phyloP scores from a whole-genome alignment of 1,140 invertebrate genomes.

The Chionoecetes opilio region DNA sequence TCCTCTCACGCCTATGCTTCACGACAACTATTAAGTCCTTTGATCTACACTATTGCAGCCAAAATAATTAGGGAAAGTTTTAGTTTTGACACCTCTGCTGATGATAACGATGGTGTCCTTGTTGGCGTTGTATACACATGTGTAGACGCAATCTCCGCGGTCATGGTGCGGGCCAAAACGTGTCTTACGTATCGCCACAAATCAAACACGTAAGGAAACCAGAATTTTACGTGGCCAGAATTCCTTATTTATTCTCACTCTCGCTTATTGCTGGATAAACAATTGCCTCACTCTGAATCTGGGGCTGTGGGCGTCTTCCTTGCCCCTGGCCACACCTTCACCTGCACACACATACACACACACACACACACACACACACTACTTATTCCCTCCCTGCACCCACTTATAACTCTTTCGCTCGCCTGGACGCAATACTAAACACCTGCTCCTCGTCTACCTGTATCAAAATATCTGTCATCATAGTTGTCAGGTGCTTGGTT shows the following conservation, averaged over 20 bases:
- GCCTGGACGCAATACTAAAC: too few species aligned
- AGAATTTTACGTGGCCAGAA: background rate
- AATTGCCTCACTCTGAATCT: background rate
- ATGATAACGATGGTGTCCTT: too few species aligned
- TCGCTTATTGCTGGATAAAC: background rate
- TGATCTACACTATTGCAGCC: too few species aligned
- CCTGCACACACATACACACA: background rate
- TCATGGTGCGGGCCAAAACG: background rate
- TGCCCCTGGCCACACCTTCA: background rate
- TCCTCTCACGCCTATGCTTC: background rate
- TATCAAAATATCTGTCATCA: too few species aligned
- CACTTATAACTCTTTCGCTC: too few species aligned
- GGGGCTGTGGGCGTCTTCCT: background rate
- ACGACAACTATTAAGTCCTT: too few species aligned
- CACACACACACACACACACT: slow-evolving; percentile 3
- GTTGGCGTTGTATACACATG: background rate
- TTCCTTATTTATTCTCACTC: background rate
- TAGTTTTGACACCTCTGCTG: too few species aligned
- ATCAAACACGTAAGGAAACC: background rate
- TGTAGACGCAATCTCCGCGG: too few species aligned
- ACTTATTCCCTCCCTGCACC: too few species aligned
- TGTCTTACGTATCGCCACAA: background rate
- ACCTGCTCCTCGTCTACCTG: too few species aligned
- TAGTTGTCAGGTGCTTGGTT: too few species aligned
- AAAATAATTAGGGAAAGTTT: too few species aligned